Percentiles rank a stretch among this genome's conserved stretches.
Evolutionary conservation across 2,888 invertebrate genomes (phyloP).

Genomic region (Steromphala cineraria): DNA sequence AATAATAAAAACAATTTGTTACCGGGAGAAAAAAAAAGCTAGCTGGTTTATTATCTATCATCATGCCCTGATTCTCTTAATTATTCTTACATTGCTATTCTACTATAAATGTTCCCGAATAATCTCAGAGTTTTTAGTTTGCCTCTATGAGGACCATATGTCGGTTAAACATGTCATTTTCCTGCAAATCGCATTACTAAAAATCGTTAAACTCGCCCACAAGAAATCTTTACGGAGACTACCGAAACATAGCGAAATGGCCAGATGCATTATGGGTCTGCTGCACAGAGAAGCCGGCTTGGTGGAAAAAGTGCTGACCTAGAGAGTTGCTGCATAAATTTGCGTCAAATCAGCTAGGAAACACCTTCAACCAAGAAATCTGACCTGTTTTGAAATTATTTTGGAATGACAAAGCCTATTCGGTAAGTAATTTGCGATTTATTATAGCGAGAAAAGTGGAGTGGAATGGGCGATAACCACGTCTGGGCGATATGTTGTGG

Average conservation of each 20-base stretch:
- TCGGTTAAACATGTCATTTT: background rate
- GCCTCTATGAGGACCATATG: background rate
- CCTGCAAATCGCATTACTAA: background rate
- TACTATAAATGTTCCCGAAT: too few species aligned
- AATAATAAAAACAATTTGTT: too few species aligned
- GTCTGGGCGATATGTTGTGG: constrained; percentile 21
- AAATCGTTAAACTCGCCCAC: too few species aligned
- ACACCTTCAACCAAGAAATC: background rate
- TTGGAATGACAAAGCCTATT: constrained; percentile 12
- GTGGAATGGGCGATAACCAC: constrained; percentile 49
- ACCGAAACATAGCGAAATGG: background rate
- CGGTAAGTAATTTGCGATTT: background rate
- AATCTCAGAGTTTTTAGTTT: too few species aligned
- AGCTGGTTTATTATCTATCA: too few species aligned
- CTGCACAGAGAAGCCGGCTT: constrained; percentile 8
- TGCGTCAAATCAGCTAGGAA: background rate
- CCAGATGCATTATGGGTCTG: constrained; percentile 18
- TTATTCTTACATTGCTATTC: too few species aligned
- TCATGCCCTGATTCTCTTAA: too few species aligned
- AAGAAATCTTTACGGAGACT: background rate
- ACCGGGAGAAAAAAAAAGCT: too few species aligned
- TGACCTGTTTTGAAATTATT: background rate
- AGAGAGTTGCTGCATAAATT: constrained; percentile 17
- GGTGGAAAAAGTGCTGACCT: constrained; percentile 14
- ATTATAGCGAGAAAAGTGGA: background rate